A percentile compares a stretch with the other conserved stretches of the same genome.
Evolutionary conservation across 2,888 invertebrate species (phyloP).

Genomic region (Autographa pulchrina): DNA sequence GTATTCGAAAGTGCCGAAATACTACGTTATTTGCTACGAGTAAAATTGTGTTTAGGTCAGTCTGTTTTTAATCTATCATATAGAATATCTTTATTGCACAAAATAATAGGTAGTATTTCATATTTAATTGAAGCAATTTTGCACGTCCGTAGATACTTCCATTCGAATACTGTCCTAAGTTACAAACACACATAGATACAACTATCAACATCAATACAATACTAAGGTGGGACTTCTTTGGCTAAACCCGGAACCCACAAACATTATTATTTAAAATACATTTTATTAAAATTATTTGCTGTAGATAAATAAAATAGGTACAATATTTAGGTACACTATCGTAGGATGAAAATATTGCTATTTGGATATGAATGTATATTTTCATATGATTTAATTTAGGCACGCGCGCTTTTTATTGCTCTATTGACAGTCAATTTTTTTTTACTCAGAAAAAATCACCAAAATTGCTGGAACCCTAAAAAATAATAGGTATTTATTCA

Average conservation of each 20-base stretch:
- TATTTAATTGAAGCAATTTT: no score
- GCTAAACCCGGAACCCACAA: slow-evolving; percentile 60
- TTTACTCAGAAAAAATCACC: not conserved
- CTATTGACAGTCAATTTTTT: not conserved
- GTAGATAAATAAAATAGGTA: slow-evolving; percentile 5
- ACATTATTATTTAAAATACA: slow-evolving; percentile 11
- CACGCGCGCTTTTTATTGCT: slow-evolving; percentile 7
- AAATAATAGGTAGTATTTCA: no score
- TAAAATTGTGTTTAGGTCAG: no score
- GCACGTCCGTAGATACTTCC: not conserved
- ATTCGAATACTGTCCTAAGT: slow-evolving; percentile 55
- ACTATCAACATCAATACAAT: slow-evolving; percentile 35
- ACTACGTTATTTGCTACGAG: not conserved
- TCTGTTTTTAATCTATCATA: no score
- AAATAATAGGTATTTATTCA: not conserved
- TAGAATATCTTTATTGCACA: no score
- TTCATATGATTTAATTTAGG: slow-evolving; percentile 12
- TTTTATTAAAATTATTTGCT: not conserved
- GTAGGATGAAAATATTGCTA: not conserved
- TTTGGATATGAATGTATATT: not conserved
- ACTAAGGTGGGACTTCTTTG: slow-evolving; percentile 71
- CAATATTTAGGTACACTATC: not conserved
- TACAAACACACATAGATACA: slow-evolving; percentile 46
- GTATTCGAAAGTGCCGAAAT: slow-evolving; percentile 47
- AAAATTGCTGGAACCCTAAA: not conserved